Evolutionary conservation across 1,140 invertebrate genomes (phyloP), one percentile per base, ranked within the genome.

Genomic region (Monomorium pharaonis): DNA sequence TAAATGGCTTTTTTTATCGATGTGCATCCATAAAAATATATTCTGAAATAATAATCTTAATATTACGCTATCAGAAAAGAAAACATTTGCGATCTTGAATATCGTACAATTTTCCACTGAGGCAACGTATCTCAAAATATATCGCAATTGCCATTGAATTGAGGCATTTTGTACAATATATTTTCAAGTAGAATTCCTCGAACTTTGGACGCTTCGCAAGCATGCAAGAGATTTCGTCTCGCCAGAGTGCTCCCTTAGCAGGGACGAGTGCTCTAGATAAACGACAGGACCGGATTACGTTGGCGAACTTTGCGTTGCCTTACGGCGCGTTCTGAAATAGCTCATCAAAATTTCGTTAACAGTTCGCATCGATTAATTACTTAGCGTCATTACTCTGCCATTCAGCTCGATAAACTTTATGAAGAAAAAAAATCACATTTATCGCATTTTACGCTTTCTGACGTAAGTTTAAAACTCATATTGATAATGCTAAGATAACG

Each of bases 261-360:
- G 47, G 60, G 54, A 84, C 56, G 69, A 88, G 54, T 76, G 85
- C 30, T 62, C 27, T 27, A 67, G 60, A 87, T 87, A 87, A 88
- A 60, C 54, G 78, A 65, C 58, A 77, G 30, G 42, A 75, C 1
- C 58, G 60, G 33, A 63, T 62, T 63, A 63, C 18, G 12, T 47
- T 62, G 12, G 24, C 24, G 0, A 44, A 30, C 3, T 44, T 30
- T 9, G 54, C 54, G 37, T 58, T 24, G 54, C 54, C 42, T 58
- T 24, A 42, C 0, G 16, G 16, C 56, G 16, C 30, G 21, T 16
- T 62, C 3, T 47, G 47, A 42, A 77, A 77, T 44, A 24, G 12
- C n/a, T 44, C 24, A 5, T 47, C 14, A 63, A 63, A 49, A 21
- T n/a, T 3, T 76, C 4, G 44, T 62, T 30, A 9, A 27, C 12